Percentiles rank a stretch among this genome's conserved stretches.
These are phyloP conservation scores for Rhagologus leucostigma DNA, from an alignment of 2,113 vertebrate species.

Conservation along the genomic window DNA sequence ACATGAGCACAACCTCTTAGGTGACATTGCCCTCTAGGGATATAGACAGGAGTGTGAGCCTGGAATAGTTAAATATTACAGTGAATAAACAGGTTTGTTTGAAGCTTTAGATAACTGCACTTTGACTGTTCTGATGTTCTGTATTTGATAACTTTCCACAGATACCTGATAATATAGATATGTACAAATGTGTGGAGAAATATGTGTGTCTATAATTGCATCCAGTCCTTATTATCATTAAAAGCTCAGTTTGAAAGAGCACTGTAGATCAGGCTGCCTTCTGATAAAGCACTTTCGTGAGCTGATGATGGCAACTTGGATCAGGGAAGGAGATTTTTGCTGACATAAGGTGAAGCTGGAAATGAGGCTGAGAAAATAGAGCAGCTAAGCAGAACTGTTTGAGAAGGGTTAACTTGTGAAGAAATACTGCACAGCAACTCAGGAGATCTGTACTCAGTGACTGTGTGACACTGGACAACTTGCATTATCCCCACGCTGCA, in stretches of 20 bases:
- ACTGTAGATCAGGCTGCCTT: background rate
- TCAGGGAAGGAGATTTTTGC: background rate
- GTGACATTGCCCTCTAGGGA: conserved; percentile 16
- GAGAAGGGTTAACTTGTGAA: background rate
- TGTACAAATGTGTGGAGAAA: background rate
- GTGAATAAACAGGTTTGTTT: background rate
- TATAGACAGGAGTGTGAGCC: background rate
- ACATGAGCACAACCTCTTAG: background rate
- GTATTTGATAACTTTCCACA: background rate
- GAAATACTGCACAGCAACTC: background rate
- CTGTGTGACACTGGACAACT: background rate
- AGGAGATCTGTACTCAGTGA: background rate
- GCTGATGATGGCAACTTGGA: background rate
- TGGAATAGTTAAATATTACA: background rate
- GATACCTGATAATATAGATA: background rate
- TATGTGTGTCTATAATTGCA: background rate
- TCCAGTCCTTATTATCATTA: background rate
- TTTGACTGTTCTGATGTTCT: background rate
- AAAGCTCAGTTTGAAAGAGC: background rate
- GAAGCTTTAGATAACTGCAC: background rate
- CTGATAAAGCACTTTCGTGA: background rate
- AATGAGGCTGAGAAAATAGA: background rate
- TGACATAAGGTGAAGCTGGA: background rate
- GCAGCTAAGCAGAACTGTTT: background rate
- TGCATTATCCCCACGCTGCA: background rate